Evolutionary conservation across 2,797 vertebrate genomes (phyloP).

Genomic region (Ataeniobius toweri): DNA sequence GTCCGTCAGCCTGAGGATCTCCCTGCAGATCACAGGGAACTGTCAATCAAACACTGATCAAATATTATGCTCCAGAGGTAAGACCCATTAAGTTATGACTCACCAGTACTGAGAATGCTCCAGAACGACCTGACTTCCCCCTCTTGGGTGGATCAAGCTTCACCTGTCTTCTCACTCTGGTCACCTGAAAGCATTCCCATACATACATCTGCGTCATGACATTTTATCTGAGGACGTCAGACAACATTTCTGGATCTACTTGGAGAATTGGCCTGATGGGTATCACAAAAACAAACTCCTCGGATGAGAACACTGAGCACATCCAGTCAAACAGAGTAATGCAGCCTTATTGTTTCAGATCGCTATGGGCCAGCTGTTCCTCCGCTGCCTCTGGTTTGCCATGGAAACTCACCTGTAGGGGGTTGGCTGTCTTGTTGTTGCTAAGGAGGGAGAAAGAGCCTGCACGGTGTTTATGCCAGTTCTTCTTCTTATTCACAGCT

Average conservation of each 20-base stretch:
- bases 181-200: constrained; percentile 55
- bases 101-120: constrained; percentile 71
- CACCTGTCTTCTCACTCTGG: constrained; percentile 70
- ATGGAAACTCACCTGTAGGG: constrained; percentile 76
- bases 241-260: neutral
- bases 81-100: constrained; percentile 22
- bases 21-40: constrained; percentile 56
- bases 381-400: constrained; percentile 51
- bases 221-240: constrained; percentile 3
- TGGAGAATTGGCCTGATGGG: neutral
- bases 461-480: constrained; percentile 62
- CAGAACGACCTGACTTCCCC: constrained; percentile 58
- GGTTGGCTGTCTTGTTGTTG: constrained; percentile 61
- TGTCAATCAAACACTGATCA: constrained; percentile 11
- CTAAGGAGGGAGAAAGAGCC: constrained; percentile 75
- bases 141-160: constrained; percentile 52
- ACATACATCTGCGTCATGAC: neutral
- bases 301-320: constrained; percentile 1
- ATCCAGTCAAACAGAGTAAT: constrained; percentile 44
- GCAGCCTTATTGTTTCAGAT: constrained; percentile 39
- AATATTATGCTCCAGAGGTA: neutral
- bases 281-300: constrained; percentile 15
- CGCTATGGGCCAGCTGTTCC: constrained; percentile 50
- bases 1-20: constrained; percentile 46
- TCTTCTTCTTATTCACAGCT: constrained; percentile 66